Conservation (phyloP, 2,888 invertebrate genomes). For the Alsophila aescularia region DNA sequence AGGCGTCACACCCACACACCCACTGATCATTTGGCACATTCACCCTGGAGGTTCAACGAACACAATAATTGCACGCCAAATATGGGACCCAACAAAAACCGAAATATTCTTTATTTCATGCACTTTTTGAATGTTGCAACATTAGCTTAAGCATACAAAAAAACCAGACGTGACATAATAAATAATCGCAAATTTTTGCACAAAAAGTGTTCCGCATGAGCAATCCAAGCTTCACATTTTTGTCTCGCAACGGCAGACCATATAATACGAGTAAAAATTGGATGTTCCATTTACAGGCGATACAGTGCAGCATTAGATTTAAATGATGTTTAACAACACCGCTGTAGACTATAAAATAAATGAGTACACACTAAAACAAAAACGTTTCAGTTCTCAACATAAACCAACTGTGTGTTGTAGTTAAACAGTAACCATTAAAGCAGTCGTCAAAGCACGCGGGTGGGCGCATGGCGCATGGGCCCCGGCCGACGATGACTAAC, state of each 20-base stretch:
- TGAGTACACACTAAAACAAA: slow-evolving; percentile 35
- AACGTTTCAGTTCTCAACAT: slow-evolving; percentile 40
- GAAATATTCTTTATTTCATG: slow-evolving; percentile 34
- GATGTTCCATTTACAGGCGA: slow-evolving; percentile 15
- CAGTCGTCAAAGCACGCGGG: slow-evolving; percentile 55
- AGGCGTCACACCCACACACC: slow-evolving; percentile 57
- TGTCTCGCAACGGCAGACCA: slow-evolving; percentile 37
- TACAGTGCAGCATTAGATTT: not conserved
- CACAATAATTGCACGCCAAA: slow-evolving; percentile 50
- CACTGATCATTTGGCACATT: slow-evolving; percentile 55
- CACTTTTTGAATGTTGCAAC: slow-evolving; percentile 26
- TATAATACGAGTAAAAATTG: slow-evolving; percentile 32
- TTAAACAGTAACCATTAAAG: slow-evolving; percentile 56
- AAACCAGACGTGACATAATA: slow-evolving; percentile 34
- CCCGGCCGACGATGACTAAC: slow-evolving; percentile 35
- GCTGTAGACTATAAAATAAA: slow-evolving; percentile 23
- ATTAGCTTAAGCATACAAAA: slow-evolving; percentile 27
- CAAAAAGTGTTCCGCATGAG: slow-evolving; percentile 46
- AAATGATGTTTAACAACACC: slow-evolving; percentile 11
- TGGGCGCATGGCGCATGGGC: slow-evolving; percentile 54
- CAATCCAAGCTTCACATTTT: slow-evolving; percentile 44
- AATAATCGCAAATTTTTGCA: slow-evolving; percentile 26
- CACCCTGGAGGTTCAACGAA: slow-evolving; percentile 61
- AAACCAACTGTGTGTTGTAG: slow-evolving; percentile 36
- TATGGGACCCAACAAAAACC: slow-evolving; percentile 43